phyloP scores from a whole-genome alignment of 2,888 invertebrate genomes.

The Platycnemis pennipes region DNA sequence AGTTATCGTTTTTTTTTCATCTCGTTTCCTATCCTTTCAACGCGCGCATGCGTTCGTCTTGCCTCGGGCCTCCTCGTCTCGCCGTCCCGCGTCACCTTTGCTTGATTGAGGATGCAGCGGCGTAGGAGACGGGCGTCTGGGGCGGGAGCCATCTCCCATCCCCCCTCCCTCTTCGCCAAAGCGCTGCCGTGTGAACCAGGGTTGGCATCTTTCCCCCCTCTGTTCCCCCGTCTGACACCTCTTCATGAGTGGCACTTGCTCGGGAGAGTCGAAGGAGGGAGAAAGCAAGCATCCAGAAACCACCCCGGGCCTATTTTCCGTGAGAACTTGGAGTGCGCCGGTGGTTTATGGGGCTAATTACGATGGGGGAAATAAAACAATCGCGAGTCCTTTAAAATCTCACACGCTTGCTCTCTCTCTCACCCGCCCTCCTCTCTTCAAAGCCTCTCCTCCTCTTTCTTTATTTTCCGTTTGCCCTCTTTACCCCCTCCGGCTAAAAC shows the following conservation, averaged over 20 bases:
- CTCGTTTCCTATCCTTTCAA: neutral
- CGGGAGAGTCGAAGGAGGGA: neutral
- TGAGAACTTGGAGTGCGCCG: constrained; percentile 25
- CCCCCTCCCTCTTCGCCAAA: neutral
- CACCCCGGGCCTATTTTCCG: neutral
- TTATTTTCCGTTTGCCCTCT: neutral
- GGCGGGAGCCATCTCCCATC: neutral
- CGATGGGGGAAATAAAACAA: constrained; percentile 37
- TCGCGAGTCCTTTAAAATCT: neutral
- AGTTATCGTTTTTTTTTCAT: neutral
- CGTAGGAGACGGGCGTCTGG: neutral
- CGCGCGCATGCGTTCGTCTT: neutral
- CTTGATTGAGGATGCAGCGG: neutral
- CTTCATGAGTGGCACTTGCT: neutral
- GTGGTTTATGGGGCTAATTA: constrained; percentile 49
- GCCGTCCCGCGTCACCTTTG: neutral
- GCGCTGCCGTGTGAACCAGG: neutral
- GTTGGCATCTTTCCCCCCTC: neutral
- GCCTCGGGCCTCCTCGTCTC: neutral
- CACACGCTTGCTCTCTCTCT: neutral
- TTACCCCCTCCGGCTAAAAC: neutral
- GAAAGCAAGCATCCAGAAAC: neutral
- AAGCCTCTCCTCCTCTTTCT: neutral
- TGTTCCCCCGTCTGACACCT: neutral
- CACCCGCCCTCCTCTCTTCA: neutral